Evolutionary conservation across 2,888 invertebrate genomes (phyloP).

Genomic region (Bruchidius siliquastri): DNA sequence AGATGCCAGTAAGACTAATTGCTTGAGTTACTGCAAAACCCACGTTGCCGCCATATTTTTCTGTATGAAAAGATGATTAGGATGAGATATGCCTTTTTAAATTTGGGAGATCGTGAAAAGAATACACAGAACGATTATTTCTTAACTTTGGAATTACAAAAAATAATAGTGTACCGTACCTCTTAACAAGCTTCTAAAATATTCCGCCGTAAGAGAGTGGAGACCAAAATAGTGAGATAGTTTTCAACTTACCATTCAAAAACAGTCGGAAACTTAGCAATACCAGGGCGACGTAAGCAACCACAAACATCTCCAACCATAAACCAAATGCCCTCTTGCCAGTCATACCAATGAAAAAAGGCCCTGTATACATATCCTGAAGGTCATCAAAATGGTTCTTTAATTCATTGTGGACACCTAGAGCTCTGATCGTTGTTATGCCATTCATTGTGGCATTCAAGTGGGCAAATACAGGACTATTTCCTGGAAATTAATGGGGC

Average conservation of each 20-base stretch:
- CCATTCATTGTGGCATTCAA: constrained; percentile 73
- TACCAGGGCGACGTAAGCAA: constrained; percentile 31
- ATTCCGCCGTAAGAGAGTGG: too few relatives aligned
- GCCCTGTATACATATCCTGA: constrained; percentile 65
- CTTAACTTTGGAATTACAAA: too few relatives aligned
- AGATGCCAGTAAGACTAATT: constrained; percentile 51
- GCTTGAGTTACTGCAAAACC: constrained; percentile 44
- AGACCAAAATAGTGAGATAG: too few relatives aligned
- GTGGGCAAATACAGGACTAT: constrained; percentile 75
- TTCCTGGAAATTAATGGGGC: constrained; percentile 50
- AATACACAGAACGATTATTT: too few relatives aligned
- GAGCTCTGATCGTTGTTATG: constrained; percentile 70
- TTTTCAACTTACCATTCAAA: constrained; percentile 25
- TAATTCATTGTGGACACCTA: constrained; percentile 60
- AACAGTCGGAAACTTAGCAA: constrained; percentile 34
- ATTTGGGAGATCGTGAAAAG: too few relatives aligned
- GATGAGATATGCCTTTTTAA: too few relatives aligned
- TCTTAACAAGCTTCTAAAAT: too few relatives aligned
- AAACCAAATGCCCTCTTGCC: constrained; percentile 68
- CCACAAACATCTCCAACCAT: constrained; percentile 54
- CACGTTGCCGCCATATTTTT: constrained; percentile 41
- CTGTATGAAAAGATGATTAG: constrained; percentile 26
- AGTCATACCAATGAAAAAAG: constrained; percentile 64
- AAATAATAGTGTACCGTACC: too few relatives aligned
- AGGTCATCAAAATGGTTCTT: constrained; percentile 59